phyloP scores from a whole-genome alignment of 1,140 invertebrate species.

The Brevipalpus yothersi region DNA sequence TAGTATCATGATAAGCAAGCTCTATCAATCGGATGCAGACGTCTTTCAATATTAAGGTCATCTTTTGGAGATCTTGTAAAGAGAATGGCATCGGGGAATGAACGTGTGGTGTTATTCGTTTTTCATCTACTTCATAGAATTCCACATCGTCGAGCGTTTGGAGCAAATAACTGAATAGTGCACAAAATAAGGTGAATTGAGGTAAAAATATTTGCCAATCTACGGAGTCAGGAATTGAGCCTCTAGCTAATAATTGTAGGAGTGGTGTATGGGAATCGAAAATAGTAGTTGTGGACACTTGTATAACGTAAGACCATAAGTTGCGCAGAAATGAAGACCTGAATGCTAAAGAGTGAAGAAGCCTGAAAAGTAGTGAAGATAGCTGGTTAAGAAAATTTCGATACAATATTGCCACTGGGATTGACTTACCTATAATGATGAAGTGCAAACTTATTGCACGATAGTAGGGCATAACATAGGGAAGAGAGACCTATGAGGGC shows the following conservation, averaged over 20 bases:
- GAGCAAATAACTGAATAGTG: conserved; percentile 51
- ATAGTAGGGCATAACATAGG: conserved; percentile 48
- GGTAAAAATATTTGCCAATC: conserved; percentile 48
- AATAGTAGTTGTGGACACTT: conserved; percentile 27
- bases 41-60: conserved; percentile 28
- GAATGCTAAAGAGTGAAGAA: conserved; percentile 61
- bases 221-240: conserved; percentile 32
- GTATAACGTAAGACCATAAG: conserved; percentile 36
- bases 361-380: conserved; percentile 24
- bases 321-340: conserved; percentile 51
- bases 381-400: not conserved
- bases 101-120: conserved; percentile 11
- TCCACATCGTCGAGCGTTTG: conserved; percentile 68
- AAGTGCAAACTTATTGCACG: conserved; percentile 42
- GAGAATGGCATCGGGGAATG: conserved; percentile 25
- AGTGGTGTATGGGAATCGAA: conserved; percentile 34
- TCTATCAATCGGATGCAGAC: conserved; percentile 68
- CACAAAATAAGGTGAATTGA: conserved; percentile 54
- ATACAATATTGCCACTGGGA: too few species aligned
- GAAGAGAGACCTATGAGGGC: conserved; percentile 32
- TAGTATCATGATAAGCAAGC: conserved; percentile 57
- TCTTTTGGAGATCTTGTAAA: conserved; percentile 22
- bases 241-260: conserved; percentile 40
- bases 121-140: conserved; percentile 28
- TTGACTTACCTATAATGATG: conserved; percentile 37